A percentile compares a stretch with the other conserved stretches of the same genome.
Conservation (phyloP, 1,140 invertebrate genomes). For the Streblospio benedicti region DNA sequence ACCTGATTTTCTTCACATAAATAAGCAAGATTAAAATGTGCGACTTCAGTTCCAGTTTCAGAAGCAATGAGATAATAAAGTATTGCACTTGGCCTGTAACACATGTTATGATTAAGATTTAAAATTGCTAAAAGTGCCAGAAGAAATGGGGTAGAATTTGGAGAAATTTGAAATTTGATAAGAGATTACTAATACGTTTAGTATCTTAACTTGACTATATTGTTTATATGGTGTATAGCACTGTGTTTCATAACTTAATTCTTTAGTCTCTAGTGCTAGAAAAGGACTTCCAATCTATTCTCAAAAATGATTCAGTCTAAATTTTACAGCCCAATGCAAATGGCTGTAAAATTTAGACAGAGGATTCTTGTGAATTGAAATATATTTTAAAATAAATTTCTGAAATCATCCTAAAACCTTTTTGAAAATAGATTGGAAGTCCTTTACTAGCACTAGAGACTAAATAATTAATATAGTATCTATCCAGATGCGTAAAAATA, state of each 20-base stretch:
- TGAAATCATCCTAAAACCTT: background rate
- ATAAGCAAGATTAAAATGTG: slow-evolving; percentile 39
- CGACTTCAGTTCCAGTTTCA: slow-evolving; percentile 39
- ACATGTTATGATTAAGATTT: background rate
- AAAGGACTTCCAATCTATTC: too few relatives aligned
- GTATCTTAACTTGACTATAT: background rate
- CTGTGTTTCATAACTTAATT: background rate
- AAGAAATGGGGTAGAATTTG: background rate
- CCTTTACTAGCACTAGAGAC: too few relatives aligned
- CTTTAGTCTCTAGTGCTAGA: background rate
- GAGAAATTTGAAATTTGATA: background rate
- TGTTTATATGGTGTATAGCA: background rate
- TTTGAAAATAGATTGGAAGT: too few relatives aligned
- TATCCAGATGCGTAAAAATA: background rate
- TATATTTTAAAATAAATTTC: background rate
- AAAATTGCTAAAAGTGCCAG: background rate
- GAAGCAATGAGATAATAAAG: slow-evolving; percentile 40
- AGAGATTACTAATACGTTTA: background rate
- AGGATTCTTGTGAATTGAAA: background rate
- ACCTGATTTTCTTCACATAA: slow-evolving; percentile 36
- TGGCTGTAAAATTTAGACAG: too few relatives aligned
- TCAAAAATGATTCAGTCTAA: too few relatives aligned
- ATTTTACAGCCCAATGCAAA: too few relatives aligned
- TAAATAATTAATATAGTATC: background rate
- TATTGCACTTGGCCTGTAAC: slow-evolving; percentile 29